These are phyloP conservation scores for Tolypeutes matacus DNA, from an alignment of 2,797 vertebrate genomes.

Conservation along the genomic window DNA sequence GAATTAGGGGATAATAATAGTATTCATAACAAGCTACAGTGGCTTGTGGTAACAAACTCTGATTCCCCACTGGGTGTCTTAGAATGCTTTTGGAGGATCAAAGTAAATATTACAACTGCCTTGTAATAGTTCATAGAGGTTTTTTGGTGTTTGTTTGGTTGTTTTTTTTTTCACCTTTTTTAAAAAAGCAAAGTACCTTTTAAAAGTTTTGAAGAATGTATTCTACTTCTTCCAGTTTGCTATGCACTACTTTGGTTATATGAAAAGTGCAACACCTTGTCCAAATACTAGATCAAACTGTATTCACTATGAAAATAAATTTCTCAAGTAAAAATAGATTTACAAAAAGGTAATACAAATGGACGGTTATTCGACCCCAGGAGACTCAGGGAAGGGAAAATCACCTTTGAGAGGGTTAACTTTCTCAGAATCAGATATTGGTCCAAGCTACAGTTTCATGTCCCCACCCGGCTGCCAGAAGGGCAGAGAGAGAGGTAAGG, in stretches of 20 bases:
- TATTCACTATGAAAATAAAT: background rate
- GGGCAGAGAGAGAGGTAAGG: conserved; percentile 88
- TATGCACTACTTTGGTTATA: background rate
- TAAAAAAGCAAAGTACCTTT: background rate
- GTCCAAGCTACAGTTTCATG: conserved; percentile 88
- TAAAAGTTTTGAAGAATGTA: background rate
- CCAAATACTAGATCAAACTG: background rate
- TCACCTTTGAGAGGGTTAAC: conserved; percentile 86
- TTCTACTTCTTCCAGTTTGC: background rate
- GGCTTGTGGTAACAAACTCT: background rate
- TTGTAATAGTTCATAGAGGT: background rate
- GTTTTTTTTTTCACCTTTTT: background rate
- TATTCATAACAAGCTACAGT: background rate
- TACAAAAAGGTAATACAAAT: conserved; percentile 59
- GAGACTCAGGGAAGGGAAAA: conserved; percentile 68
- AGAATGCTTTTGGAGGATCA: background rate
- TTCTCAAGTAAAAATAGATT: conserved; percentile 12
- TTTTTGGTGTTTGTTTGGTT: background rate
- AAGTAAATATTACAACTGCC: background rate
- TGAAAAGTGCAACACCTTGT: background rate
- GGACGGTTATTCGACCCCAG: conserved; percentile 59
- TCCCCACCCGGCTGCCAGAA: conserved; percentile 81
- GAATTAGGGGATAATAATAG: background rate
- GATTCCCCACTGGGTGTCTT: background rate
- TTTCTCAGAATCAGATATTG: conserved; percentile 89